phyloP scores from a whole-genome alignment of 2,888 invertebrate species.

The Diplazon laetatorius region DNA sequence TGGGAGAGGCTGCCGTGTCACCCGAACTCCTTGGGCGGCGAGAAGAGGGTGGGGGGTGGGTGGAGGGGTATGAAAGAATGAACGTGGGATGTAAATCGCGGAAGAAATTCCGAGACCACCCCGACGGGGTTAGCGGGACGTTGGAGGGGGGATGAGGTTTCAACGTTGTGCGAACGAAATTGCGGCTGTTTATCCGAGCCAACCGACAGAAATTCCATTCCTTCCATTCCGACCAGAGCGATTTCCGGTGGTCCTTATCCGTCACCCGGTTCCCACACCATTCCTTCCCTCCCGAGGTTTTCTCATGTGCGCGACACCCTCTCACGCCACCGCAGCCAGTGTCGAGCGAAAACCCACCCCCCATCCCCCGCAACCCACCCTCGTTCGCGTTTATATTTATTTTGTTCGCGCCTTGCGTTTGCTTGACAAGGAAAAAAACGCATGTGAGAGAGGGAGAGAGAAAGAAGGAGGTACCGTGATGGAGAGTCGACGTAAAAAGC shows the following conservation, averaged over 20 bases:
- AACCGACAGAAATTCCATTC: slow-evolving; percentile 77
- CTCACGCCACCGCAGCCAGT: slow-evolving; percentile 41
- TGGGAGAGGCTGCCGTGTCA: slow-evolving; percentile 5
- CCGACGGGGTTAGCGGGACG: slow-evolving; percentile 33
- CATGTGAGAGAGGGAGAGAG: slow-evolving; percentile 15
- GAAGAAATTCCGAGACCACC: slow-evolving; percentile 68
- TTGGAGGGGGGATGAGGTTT: slow-evolving; percentile 53
- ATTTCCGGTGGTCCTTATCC: not conserved
- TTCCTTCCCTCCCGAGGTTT: not conserved
- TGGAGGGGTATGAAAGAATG: slow-evolving; percentile 8
- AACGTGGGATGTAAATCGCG: slow-evolving; percentile 68
- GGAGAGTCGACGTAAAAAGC: not conserved
- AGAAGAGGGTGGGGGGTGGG: slow-evolving; percentile 27
- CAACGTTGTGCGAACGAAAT: slow-evolving; percentile 69
- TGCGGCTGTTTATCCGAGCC: slow-evolving; percentile 77
- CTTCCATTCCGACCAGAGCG: slow-evolving; percentile 64
- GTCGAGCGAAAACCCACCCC: slow-evolving; percentile 58
- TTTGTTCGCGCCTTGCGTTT: slow-evolving; percentile 61
- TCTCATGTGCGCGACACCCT: slow-evolving; percentile 7
- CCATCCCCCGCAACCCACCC: too few relatives aligned
- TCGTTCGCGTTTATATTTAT: slow-evolving; percentile 68
- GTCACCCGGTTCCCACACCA: slow-evolving; percentile 28
- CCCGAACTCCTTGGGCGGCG: slow-evolving; percentile 5
- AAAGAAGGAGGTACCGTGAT: not conserved
- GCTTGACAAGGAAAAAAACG: slow-evolving; percentile 27